phyloP scores from a whole-genome alignment of 2,888 invertebrate genomes.

The Acronicta leporina region DNA sequence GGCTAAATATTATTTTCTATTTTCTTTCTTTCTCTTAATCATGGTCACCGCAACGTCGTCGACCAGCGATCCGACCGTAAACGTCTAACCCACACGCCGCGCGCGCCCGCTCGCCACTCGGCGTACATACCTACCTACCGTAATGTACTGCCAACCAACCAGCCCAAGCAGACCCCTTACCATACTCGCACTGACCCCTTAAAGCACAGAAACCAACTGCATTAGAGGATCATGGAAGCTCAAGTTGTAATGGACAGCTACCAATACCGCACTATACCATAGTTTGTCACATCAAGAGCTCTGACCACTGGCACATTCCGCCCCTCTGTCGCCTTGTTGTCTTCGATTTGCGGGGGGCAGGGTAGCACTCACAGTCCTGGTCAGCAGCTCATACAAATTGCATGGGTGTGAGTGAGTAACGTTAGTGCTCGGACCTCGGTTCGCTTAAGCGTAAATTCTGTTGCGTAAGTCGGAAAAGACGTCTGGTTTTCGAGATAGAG shows the following conservation, averaged over 20 bases:
- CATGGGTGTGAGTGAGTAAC: conserved; percentile 86
- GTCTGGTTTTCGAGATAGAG: conserved; percentile 82
- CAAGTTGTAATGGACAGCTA: conserved; percentile 66
- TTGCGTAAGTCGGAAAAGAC: conserved; percentile 87
- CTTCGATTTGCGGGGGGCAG: conserved; percentile 64
- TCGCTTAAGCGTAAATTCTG: conserved; percentile 87
- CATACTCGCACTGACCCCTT: conserved; percentile 54
- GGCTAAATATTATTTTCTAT: no score
- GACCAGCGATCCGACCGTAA: conserved; percentile 88
- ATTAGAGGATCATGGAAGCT: conserved; percentile 59
- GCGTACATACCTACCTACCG: conserved; percentile 83
- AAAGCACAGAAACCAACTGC: conserved; percentile 37
- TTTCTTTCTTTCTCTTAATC: background rate
- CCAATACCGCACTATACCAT: conserved; percentile 86
- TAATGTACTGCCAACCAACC: conserved; percentile 74
- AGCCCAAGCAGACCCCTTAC: conserved; percentile 61
- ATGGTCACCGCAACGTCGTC: conserved; percentile 77
- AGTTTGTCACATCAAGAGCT: conserved; percentile 83
- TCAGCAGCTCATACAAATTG: conserved; percentile 80
- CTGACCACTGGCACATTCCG: conserved; percentile 77
- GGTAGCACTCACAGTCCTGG: conserved; percentile 63
- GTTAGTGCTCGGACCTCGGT: conserved; percentile 84
- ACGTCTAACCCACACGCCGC: conserved; percentile 88
- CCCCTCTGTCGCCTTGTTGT: conserved; percentile 71
- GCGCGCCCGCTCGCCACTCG: conserved; percentile 84